Evolutionary conservation across 1,140 invertebrate genomes (phyloP).

Genomic region (Bicyclus anynana): DNA sequence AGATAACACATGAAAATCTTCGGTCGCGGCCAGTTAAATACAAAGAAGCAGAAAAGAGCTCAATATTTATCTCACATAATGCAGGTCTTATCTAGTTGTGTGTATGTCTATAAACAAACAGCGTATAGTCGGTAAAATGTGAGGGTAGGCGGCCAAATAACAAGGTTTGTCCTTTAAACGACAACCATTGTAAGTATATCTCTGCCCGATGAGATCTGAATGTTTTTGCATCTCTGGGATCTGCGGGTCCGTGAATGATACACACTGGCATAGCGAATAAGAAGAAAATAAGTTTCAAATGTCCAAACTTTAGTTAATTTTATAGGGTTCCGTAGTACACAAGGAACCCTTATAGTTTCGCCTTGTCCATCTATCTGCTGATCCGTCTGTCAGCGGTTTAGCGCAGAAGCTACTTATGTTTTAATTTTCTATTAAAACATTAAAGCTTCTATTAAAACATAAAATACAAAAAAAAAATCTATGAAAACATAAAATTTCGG

Average conservation of each 20-base stretch:
- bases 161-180: constrained; percentile 67
- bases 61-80: not conserved
- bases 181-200: constrained; percentile 65
- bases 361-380: too few species aligned
- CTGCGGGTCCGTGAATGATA: constrained; percentile 33
- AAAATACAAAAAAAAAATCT: too few species aligned
- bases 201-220: constrained; percentile 48
- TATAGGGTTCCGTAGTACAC: too few species aligned
- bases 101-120: constrained; percentile 15
- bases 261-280: constrained; percentile 25
- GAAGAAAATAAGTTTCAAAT: not conserved
- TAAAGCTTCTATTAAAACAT: too few species aligned
- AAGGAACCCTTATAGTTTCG: too few species aligned
- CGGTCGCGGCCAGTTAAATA: too few species aligned
- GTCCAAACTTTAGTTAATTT: too few species aligned
- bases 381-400: too few species aligned
- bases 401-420: too few species aligned
- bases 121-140: constrained; percentile 42
- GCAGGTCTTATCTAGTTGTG: constrained; percentile 5
- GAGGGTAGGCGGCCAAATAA: constrained; percentile 59
- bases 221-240: constrained; percentile 53
- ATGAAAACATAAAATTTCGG: too few species aligned
- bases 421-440: too few species aligned
- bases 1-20: too few species aligned
- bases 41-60: not conserved